phyloP scores from a whole-genome alignment of 1,140 invertebrate species.

The Megalonaias nervosa region DNA sequence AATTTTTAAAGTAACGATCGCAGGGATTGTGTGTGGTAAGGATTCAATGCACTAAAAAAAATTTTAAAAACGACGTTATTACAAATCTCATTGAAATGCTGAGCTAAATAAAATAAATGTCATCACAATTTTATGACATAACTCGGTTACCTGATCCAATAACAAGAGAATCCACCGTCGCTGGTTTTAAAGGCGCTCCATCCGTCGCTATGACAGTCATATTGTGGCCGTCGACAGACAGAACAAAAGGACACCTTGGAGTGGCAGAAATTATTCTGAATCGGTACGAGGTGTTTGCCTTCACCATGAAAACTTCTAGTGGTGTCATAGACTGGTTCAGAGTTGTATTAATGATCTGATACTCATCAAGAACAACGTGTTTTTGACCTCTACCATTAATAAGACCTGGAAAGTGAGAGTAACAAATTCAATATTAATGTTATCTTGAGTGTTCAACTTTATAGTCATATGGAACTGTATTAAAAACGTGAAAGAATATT shows the following conservation, averaged over 20 bases:
- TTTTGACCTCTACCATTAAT: constrained; percentile 33
- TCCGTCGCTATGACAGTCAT: constrained; percentile 85
- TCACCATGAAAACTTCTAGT: constrained; percentile 18
- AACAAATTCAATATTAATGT: constrained; percentile 2
- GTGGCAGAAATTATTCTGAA: constrained; percentile 54
- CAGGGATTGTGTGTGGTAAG: too few relatives aligned
- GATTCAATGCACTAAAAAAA: too few relatives aligned
- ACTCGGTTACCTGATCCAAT: constrained; percentile 73
- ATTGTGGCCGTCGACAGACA: constrained; percentile 88
- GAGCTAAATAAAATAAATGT: too few relatives aligned
- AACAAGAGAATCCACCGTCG: constrained; percentile 71
- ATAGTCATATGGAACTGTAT: too few relatives aligned
- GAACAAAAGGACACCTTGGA: constrained; percentile 40
- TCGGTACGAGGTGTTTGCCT: constrained; percentile 28
- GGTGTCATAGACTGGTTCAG: constrained; percentile 8
- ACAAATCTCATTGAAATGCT: too few relatives aligned
- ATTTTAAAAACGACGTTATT: too few relatives aligned
- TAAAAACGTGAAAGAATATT: too few relatives aligned
- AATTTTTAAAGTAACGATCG: too few relatives aligned
- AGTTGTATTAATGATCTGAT: background rate
- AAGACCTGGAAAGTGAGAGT: constrained; percentile 5
- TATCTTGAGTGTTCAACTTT: background rate
- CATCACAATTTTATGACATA: too few relatives aligned
- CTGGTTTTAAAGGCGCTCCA: constrained; percentile 83
- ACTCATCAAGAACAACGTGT: constrained; percentile 75